Conservation (phyloP, 2,113 vertebrate species). For the Labeo rohita region DNA sequence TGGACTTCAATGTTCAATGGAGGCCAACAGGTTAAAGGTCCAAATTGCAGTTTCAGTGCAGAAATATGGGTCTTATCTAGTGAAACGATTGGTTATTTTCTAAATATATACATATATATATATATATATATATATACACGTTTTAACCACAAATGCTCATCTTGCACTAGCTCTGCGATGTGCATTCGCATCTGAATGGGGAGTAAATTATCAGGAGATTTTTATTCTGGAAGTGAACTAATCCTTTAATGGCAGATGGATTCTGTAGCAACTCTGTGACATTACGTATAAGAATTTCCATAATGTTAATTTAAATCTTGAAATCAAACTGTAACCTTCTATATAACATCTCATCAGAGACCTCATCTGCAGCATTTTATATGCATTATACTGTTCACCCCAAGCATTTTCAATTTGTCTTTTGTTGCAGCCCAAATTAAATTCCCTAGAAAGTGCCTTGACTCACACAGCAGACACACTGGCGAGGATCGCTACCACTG, state of each 20-base stretch:
- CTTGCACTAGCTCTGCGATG: too few relatives aligned
- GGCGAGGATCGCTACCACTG: conserved; percentile 85
- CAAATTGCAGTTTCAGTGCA: too few relatives aligned
- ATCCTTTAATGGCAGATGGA: not conserved
- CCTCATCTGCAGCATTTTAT: conserved; percentile 13
- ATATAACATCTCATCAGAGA: conserved; percentile 27
- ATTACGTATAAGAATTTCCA: not conserved
- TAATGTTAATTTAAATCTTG: conserved; percentile 28
- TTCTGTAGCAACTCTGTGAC: not conserved
- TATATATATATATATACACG: too few relatives aligned
- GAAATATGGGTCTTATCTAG: too few relatives aligned
- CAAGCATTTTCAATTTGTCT: conserved; percentile 50
- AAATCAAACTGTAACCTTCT: conserved; percentile 7
- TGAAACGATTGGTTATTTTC: too few relatives aligned
- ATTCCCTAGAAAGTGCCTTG: conserved; percentile 80
- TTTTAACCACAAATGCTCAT: too few relatives aligned
- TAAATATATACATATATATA: too few relatives aligned
- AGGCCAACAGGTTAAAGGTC: too few relatives aligned
- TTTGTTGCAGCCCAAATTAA: conserved; percentile 74
- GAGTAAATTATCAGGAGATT: too few relatives aligned
- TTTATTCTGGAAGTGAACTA: too few relatives aligned
- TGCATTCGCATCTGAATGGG: too few relatives aligned
- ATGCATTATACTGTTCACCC: conserved; percentile 22
- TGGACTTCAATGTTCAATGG: too few relatives aligned
- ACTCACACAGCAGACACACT: conserved; percentile 87